Evolutionary conservation across 1,140 invertebrate genomes (phyloP), one percentile per base, ranked within the genome.

Genomic region (Ctenoplectra terminalis): DNA sequence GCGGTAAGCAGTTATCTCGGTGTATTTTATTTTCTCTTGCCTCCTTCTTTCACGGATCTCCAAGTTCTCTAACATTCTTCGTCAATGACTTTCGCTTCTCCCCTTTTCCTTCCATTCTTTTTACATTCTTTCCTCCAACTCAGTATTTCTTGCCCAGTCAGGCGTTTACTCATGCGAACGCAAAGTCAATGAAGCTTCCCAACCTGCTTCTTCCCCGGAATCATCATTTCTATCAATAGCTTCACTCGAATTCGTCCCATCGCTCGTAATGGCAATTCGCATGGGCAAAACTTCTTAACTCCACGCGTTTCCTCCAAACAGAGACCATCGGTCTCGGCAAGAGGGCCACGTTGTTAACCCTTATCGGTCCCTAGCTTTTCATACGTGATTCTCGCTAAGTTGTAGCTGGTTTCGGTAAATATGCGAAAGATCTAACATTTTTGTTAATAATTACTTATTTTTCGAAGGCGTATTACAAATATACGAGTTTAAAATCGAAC

Each of bases 191-290:
- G n/a, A n/a, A n/a, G n/a, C n/a, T n/a, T n/a, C n/a, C n/a, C n/a
- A n/a, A n/a, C n/a, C n/a, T n/a, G n/a, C n/a, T n/a, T n/a, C n/a
- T n/a, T 13, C 17, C 50, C 31, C 23, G 40, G 29, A 37, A 50
- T 54, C 67, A 37, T 56, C 67, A 71, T 56, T 54, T 71, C 67
- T 71, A 54, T 71, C 48, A 54, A 71, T 71, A 48, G 50, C 48
- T 17, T 15, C 64, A 29, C n/a, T n/a, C n/a, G n/a, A n/a, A n/a
- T 54, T 54, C 67, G 31, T 71, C 31, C 31, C 67, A 31, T 70
- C 67, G 23, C 37, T 6, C 7, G 48, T 71, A 71, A 71, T 71
- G 67, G 23, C 29, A 48, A 17, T 37, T 71, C 67, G 48, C 67
- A 52, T 52, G 54, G 54, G 67, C 67, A 37, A n/a, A 54, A 56